Percentiles rank a stretch among this genome's conserved stretches.
phyloP scores from a whole-genome alignment of 2,797 vertebrate genomes.

The Mormyrus proboscirostris region DNA sequence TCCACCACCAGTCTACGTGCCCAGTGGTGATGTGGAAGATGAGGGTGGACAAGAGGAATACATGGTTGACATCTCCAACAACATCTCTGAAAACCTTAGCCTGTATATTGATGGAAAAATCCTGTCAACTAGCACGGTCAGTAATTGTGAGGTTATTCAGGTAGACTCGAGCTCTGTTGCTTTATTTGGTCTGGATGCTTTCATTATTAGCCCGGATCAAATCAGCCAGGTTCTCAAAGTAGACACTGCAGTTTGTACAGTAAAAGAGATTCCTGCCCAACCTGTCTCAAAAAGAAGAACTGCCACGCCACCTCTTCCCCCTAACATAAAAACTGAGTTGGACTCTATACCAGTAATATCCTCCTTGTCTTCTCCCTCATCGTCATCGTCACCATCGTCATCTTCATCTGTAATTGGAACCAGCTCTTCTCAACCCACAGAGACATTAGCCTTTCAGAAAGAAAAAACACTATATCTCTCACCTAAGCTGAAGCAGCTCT shows the following conservation, averaged over 20 bases:
- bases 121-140: conserved; percentile 77
- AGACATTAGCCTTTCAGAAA: conserved; percentile 68
- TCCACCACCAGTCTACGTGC: conserved; percentile 50
- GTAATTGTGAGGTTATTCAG: conserved; percentile 81
- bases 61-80: conserved; percentile 87
- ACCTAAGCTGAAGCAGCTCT: conserved; percentile 85
- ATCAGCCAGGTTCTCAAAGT: conserved; percentile 67
- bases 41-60: conserved; percentile 73
- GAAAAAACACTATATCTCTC: conserved; percentile 84
- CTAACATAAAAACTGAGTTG: conserved; percentile 83
- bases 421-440: conserved; percentile 61
- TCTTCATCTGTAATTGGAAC: conserved; percentile 51
- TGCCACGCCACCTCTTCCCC: conserved; percentile 78
- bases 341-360: conserved; percentile 70
- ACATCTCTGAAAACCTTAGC: conserved; percentile 91
- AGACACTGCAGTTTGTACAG: conserved; percentile 49
- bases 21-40: conserved; percentile 65
- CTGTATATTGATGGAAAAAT: conserved; percentile 94
- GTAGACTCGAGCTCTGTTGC: conserved; percentile 70
- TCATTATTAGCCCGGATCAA: conserved; percentile 72
- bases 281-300: conserved; percentile 79
- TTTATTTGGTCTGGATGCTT: conserved; percentile 75
- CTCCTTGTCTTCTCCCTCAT: conserved; percentile 63
- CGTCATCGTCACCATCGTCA: conserved; percentile 41
- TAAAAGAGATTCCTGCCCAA: conserved; percentile 68